A percentile compares a stretch with the other conserved stretches of the same genome.
These are phyloP conservation scores for Dromas ardeola DNA, from an alignment of 2,113 vertebrate species.

Conservation along the genomic window DNA sequence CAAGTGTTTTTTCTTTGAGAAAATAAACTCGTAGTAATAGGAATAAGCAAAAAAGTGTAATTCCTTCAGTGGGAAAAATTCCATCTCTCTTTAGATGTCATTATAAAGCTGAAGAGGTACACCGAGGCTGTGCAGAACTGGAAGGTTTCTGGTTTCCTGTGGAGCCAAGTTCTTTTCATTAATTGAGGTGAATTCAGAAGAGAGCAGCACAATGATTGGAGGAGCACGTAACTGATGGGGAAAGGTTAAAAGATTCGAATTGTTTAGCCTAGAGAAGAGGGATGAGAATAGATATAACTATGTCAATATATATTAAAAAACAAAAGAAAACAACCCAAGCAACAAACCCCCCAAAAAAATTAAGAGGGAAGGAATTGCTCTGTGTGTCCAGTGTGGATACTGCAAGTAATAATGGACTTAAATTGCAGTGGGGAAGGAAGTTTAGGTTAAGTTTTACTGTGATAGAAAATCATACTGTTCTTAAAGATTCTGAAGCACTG, in stretches of 20 bases:
- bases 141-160: not conserved
- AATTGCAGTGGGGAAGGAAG: not conserved
- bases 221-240: rapidly evolving
- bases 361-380: not conserved
- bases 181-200: not conserved
- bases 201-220: not conserved
- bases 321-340: not conserved
- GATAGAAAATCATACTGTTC: not conserved
- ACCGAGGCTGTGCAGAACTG: not conserved
- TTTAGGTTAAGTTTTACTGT: not conserved
- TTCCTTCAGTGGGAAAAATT: not conserved
- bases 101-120: not conserved
- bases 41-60: not conserved
- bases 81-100: not conserved
- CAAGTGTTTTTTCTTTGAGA: constrained; percentile 15
- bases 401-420: not conserved
- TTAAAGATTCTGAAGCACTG: not conserved
- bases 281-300: not conserved
- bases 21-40: not conserved
- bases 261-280: not conserved
- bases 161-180: not conserved
- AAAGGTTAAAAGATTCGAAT: not conserved
- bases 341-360: not conserved
- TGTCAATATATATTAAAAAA: not conserved
- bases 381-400: not conserved